Evolutionary conservation across 2,888 invertebrate species (phyloP).

Genomic region (Andrena minutula): DNA sequence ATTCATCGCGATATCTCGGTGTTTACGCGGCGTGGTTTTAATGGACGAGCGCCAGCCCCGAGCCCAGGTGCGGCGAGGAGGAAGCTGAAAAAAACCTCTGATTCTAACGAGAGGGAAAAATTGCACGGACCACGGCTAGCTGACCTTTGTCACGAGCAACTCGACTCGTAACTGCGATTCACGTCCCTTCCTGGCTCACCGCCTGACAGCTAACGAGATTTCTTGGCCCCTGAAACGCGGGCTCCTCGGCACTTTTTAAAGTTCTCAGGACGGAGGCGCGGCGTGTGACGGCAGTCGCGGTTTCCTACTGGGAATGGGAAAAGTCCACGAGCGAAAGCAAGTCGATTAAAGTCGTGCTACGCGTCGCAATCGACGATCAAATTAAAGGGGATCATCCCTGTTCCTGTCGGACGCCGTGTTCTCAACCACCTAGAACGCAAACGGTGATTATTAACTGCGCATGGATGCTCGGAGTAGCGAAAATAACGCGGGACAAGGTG

Average conservation of each 20-base stretch:
- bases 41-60: not conserved
- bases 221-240: conserved; percentile 25
- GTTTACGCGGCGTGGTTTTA: conserved; percentile 16
- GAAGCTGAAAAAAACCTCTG: not conserved
- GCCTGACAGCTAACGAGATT: conserved; percentile 35
- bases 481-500: too few relatives aligned
- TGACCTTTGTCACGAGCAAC: conserved; percentile 42
- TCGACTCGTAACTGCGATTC: conserved; percentile 41
- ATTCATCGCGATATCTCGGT: conserved; percentile 2
- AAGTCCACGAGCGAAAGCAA: too few relatives aligned
- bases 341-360: too few relatives aligned
- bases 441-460: too few relatives aligned
- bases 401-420: too few relatives aligned
- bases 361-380: too few relatives aligned
- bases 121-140: conserved; percentile 7
- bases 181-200: conserved; percentile 6
- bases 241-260: not conserved
- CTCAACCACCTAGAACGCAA: too few relatives aligned
- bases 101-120: conserved; percentile 32
- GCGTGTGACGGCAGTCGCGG: too few relatives aligned
- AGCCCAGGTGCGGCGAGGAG: not conserved
- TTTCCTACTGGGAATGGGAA: too few relatives aligned
- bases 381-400: too few relatives aligned
- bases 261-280: not conserved
- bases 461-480: too few relatives aligned